phyloP scores from a whole-genome alignment of 2,888 invertebrate genomes.

The Epiblema foenella region DNA sequence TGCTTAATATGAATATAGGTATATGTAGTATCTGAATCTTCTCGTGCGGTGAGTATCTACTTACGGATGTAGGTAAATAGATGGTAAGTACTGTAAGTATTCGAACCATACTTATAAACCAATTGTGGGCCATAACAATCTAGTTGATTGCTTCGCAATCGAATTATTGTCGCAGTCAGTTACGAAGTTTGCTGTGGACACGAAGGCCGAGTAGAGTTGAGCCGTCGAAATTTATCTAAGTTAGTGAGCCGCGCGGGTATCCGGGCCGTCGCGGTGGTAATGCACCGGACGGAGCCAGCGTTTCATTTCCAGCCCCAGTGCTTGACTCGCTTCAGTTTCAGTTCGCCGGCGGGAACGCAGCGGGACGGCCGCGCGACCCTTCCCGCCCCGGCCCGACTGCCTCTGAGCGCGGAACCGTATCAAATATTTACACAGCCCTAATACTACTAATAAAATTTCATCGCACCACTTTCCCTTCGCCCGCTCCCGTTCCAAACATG shows the following conservation, averaged over 20 bases:
- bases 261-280: slow-evolving; percentile 53
- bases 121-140: slow-evolving; percentile 12
- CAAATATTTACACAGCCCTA: slow-evolving; percentile 32
- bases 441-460: slow-evolving; percentile 28
- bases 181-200: slow-evolving; percentile 36
- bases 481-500: slow-evolving; percentile 12
- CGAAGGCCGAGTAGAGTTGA: slow-evolving; percentile 45
- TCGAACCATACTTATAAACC: background rate
- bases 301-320: slow-evolving; percentile 57
- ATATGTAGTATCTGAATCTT: background rate
- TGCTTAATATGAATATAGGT: background rate
- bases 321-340: slow-evolving; percentile 64
- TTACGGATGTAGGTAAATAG: background rate
- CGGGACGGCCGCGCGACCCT: slow-evolving; percentile 56
- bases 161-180: slow-evolving; percentile 36
- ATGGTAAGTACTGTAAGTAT: background rate
- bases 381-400: slow-evolving; percentile 20
- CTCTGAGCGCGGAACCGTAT: slow-evolving; percentile 39
- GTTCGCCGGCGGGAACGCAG: slow-evolving; percentile 61
- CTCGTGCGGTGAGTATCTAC: background rate
- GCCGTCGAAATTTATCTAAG: slow-evolving; percentile 50
- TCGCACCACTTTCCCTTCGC: slow-evolving; percentile 13
- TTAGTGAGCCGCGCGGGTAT: slow-evolving; percentile 53
- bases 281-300: slow-evolving; percentile 55
- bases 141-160: slow-evolving; percentile 27